Base-by-base conservation (phyloP, 2,113 vertebrate genomes). In the Nycticryphes semicollaris region DNA sequence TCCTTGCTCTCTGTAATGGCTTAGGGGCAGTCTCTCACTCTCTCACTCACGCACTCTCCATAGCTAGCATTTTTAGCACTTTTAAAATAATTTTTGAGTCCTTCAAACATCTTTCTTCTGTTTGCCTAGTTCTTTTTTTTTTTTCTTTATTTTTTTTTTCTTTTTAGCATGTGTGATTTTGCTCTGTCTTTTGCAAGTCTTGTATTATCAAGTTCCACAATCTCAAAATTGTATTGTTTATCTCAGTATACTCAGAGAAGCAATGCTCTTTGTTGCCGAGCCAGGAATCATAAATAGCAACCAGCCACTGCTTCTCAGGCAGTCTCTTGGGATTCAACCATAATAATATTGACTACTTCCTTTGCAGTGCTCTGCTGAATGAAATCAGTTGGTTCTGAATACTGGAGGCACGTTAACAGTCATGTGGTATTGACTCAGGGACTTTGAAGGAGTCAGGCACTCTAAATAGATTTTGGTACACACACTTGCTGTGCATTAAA, bases 381-480 rank as follows among this genome's bases (percentile, higher is more conserved):
- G 21, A 76, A 66, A 22, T 56, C 18, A 37, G 9, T 50, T 31
- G 9, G 18, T 73, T 70, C 41, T 79, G 20, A 12, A 1, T 27
- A 25, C 11, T 16, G 14, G 13, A 31, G 0, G 2, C 8, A 33
- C 0, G 0, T 35, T 39, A 75, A 20, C 23, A 30, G 35, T 81
- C 31, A 41, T 21, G 21, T 21, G 9, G 14, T 54, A 56, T 67
- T 56, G 47, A n/a, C 31, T 75, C 28, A 48, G 66, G 24, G 28
- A 90, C 35, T 54, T 37, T 53, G 33, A 69, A 90, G n/a, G n/a
- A 50, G 12, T 54, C 9, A 7, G 60, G 3, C 4, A 37, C 31
- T 63, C 31, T 69, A 27, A 41, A 8, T 22, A 53, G 45, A 39
- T 83, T 74, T 39, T 70, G 14, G 6, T 37, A 28, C n/a, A 43